phyloP scores from a whole-genome alignment of 2,888 invertebrate species.

The Gastrophysa polygoni region DNA sequence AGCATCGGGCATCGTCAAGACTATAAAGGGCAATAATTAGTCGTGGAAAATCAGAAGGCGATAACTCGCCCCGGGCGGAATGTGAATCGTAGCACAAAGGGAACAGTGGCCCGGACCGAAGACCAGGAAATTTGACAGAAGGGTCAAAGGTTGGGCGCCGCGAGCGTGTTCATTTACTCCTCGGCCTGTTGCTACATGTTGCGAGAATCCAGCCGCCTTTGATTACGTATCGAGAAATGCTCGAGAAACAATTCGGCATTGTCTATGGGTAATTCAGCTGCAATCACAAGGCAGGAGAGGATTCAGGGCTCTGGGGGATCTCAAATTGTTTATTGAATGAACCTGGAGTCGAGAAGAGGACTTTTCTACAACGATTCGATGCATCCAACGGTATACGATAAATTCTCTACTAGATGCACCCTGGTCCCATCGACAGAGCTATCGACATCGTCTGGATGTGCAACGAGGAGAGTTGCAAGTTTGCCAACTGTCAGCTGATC shows the following conservation, averaged over 20 bases:
- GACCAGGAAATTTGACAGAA: constrained; percentile 57
- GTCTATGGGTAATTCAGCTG: constrained; percentile 37
- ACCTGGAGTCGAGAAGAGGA: too few relatives aligned
- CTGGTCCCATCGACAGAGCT: too few relatives aligned
- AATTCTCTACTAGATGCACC: too few relatives aligned
- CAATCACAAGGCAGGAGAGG: constrained; percentile 20
- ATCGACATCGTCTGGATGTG: too few relatives aligned
- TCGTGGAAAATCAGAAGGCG: constrained; percentile 51
- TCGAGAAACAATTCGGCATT: constrained; percentile 34
- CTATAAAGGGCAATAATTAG: constrained; percentile 46
- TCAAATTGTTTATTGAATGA: too few relatives aligned
- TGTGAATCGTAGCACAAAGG: constrained; percentile 53
- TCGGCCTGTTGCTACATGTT: constrained; percentile 24
- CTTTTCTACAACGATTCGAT: too few relatives aligned
- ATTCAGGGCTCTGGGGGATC: too few relatives aligned
- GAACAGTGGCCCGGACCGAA: constrained; percentile 52
- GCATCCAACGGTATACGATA: too few relatives aligned
- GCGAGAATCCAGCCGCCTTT: constrained; percentile 31
- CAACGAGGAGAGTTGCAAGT: too few relatives aligned
- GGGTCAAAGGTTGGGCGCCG: constrained; percentile 53
- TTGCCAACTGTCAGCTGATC: too few relatives aligned
- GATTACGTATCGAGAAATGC: constrained; percentile 43
- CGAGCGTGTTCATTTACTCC: constrained; percentile 47
- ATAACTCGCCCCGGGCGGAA: constrained; percentile 46
- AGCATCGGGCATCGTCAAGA: constrained; percentile 17